These are phyloP conservation scores for Formica exsecta DNA, from an alignment of 1,140 invertebrate genomes.

Conservation along the genomic window DNA sequence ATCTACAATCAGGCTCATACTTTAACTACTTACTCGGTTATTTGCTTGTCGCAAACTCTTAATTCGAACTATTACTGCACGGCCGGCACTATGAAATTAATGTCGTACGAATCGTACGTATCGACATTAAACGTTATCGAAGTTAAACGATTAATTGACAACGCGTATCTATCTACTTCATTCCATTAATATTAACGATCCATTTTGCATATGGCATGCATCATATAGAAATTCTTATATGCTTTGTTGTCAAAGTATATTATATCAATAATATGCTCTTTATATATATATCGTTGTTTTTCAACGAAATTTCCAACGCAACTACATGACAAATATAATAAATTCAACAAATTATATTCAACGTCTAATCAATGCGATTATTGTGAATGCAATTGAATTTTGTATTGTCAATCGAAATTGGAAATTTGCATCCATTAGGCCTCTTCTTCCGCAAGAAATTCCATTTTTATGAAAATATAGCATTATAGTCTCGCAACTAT, in stretches of 20 bases:
- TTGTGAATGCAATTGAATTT: background rate
- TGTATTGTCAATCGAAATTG: background rate
- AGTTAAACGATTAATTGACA: slow-evolving; percentile 38
- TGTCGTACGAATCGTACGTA: slow-evolving; percentile 26
- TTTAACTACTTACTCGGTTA: slow-evolving; percentile 39
- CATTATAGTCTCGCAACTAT: background rate
- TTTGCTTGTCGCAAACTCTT: slow-evolving; percentile 53
- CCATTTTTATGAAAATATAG: background rate
- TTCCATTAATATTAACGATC: slow-evolving; percentile 7
- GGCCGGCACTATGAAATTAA: slow-evolving; percentile 58
- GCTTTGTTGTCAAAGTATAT: slow-evolving; percentile 1
- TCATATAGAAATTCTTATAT: slow-evolving; percentile 26
- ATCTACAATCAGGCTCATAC: slow-evolving; percentile 53
- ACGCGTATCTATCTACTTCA: slow-evolving; percentile 24
- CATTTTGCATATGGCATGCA: slow-evolving; percentile 40
- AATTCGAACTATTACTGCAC: slow-evolving; percentile 61
- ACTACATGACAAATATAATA: background rate
- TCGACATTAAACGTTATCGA: background rate
- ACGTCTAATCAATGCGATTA: background rate
- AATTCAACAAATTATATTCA: background rate
- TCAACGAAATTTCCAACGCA: background rate
- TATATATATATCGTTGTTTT: background rate
- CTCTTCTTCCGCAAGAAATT: background rate
- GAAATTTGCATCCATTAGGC: background rate
- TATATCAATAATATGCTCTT: background rate